These are phyloP conservation scores for Caenorhabditis tropicalis DNA, from an alignment of 1,140 invertebrate species.

Conservation along the genomic window DNA sequence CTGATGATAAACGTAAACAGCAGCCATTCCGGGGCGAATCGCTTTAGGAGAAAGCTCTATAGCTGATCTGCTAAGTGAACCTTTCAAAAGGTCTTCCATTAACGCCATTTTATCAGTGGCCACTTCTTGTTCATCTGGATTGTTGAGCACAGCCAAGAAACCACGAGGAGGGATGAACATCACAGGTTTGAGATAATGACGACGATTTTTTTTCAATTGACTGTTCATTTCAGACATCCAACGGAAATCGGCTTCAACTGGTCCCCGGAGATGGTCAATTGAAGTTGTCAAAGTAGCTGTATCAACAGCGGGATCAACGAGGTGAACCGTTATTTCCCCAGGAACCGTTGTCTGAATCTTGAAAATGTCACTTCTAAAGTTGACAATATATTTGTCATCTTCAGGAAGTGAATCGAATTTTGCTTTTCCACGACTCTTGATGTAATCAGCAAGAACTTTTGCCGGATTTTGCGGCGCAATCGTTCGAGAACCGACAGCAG, in stretches of 20 bases:
- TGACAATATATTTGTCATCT: not conserved
- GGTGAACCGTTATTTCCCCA: not conserved
- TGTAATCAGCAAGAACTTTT: not conserved
- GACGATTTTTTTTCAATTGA: not conserved
- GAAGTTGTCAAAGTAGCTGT: not conserved
- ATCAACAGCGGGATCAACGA: not conserved
- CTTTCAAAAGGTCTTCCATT: not conserved
- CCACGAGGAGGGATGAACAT: conserved; percentile 9
- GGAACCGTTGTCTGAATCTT: not conserved
- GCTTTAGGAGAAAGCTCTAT: not conserved
- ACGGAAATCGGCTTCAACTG: conserved; percentile 5
- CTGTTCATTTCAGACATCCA: not conserved
- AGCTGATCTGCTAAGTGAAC: not conserved
- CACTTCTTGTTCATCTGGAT: not conserved
- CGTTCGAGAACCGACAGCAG: not conserved
- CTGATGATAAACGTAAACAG: conserved; percentile 10
- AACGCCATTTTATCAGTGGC: not conserved
- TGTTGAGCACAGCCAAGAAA: not conserved
- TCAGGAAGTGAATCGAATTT: not conserved
- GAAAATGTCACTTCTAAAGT: not conserved
- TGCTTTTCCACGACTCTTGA: not conserved
- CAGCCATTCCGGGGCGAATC: not conserved
- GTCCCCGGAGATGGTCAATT: not conserved
- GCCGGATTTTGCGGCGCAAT: not conserved
- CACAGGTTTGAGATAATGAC: not conserved